Conservation (phyloP, 92 coral and sea anemone species). For the Phenganax stokvisi region DNA sequence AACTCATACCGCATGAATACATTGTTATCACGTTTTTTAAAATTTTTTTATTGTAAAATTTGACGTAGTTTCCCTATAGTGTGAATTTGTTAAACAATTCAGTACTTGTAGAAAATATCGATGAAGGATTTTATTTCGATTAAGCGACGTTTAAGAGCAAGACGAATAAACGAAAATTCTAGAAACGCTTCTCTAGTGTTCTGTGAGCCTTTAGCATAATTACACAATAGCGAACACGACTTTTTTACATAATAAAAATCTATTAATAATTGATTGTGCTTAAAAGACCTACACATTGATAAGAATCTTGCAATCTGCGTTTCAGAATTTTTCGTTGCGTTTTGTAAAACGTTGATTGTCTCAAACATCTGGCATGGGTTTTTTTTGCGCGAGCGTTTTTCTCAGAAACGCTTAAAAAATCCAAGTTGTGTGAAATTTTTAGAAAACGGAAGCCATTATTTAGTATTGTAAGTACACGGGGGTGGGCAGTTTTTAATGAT, state of each 20-base stretch:
- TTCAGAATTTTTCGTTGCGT: conserved; percentile 13
- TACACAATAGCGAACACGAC: not conserved
- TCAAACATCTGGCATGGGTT: conserved; percentile 16
- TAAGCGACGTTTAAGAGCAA: too few species aligned
- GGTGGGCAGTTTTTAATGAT: not conserved
- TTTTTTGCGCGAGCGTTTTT: conserved; percentile 9
- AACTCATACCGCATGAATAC: too few species aligned
- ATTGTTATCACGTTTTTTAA: conserved; percentile 5
- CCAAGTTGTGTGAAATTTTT: not conserved
- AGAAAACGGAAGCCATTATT: not conserved
- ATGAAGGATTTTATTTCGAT: too few species aligned
- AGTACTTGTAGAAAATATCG: too few species aligned
- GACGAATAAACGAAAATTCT: too few species aligned
- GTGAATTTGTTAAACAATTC: too few species aligned
- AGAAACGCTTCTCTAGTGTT: too few species aligned
- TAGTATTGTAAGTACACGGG: not conserved
- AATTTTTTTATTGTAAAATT: not conserved
- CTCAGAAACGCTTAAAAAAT: not conserved
- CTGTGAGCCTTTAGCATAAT: not conserved
- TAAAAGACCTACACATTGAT: conserved; percentile 23
- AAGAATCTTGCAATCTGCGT: conserved; percentile 22
- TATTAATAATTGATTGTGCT: conserved; percentile 25
- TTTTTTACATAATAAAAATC: conserved; percentile 23
- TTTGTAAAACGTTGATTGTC: conserved; percentile 17
- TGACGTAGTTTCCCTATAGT: too few species aligned